These are phyloP conservation scores for Tetraodon nigroviridis DNA, from an alignment of 2,113 vertebrate species.

Conservation along the genomic window DNA sequence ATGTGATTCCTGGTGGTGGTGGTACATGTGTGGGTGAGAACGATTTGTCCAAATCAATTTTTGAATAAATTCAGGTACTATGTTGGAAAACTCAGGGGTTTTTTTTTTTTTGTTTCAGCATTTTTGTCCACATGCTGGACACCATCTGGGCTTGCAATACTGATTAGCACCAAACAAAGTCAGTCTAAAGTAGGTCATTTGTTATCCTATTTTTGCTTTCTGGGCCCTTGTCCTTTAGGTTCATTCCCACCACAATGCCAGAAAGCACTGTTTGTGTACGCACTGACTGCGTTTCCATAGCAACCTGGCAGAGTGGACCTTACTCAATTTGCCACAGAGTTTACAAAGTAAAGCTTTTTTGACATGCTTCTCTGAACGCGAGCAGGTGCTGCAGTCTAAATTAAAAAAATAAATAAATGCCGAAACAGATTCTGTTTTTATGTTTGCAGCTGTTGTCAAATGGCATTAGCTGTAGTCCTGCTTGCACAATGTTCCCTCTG, in stretches of 20 bases:
- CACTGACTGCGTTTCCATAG: conserved; percentile 53
- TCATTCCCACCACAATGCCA: conserved; percentile 29
- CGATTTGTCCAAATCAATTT: background rate
- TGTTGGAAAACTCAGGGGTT: conserved; percentile 35
- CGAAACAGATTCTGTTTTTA: no score
- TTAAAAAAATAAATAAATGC: no score
- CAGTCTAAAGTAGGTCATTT: conserved; percentile 49
- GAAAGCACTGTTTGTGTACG: conserved; percentile 52
- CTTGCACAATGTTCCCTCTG: no score
- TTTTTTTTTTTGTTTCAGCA: conserved; percentile 25
- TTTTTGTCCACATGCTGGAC: conserved; percentile 37
- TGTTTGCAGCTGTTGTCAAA: conserved; percentile 7
- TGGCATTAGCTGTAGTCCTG: background rate
- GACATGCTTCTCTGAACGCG: conserved; percentile 4
- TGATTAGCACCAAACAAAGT: conserved; percentile 52
- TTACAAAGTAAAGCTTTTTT: conserved; percentile 12
- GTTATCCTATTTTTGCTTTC: conserved; percentile 12
- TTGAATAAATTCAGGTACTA: conserved; percentile 10
- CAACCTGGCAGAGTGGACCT: conserved; percentile 50
- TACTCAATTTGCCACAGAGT: conserved; percentile 39
- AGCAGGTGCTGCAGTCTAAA: conserved; percentile 9
- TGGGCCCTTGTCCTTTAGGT: conserved; percentile 32
- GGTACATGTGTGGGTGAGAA: background rate
- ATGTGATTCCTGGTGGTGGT: background rate
- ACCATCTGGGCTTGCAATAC: conserved; percentile 42